Evolutionary conservation across 1,140 invertebrate species (phyloP).

Genomic region (Hyposmocoma kahamanoa): DNA sequence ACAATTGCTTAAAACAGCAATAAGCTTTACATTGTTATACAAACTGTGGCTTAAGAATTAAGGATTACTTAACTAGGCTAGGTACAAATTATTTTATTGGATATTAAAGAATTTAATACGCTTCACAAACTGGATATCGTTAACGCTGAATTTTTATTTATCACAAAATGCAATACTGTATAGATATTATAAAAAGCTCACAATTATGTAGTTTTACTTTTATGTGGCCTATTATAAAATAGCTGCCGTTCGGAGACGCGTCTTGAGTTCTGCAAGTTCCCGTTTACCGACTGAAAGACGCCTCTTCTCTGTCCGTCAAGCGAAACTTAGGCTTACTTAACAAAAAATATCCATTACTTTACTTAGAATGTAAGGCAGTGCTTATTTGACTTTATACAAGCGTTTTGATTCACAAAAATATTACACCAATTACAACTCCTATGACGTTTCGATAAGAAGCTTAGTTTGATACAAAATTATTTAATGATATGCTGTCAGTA

Average conservation of each 20-base stretch:
- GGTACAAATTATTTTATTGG: conserved; percentile 1
- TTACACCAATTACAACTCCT: conserved; percentile 18
- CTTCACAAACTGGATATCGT: conserved; percentile 51
- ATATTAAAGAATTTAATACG: conserved; percentile 19
- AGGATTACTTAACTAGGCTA: conserved; percentile 26
- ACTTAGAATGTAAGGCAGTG: conserved; percentile 66
- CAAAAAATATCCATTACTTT: conserved; percentile 35
- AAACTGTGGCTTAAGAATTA: conserved; percentile 14
- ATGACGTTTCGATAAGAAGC: conserved; percentile 23
- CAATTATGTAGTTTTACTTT: conserved; percentile 39
- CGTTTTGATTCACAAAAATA: conserved; percentile 30
- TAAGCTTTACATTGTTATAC: conserved; percentile 26
- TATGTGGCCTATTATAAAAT: conserved; percentile 31
- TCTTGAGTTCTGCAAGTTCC: conserved; percentile 10
- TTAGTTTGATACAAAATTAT: conserved; percentile 13
- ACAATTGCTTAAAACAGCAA: conserved; percentile 49
- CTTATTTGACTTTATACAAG: conserved; percentile 44
- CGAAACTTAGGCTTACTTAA: conserved; percentile 31
- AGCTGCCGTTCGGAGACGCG: conserved; percentile 39
- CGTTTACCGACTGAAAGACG: conserved; percentile 30
- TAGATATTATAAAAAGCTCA: conserved; percentile 61
- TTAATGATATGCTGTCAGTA: conserved; percentile 58
- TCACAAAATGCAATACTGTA: conserved; percentile 63
- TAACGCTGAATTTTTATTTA: conserved; percentile 39
- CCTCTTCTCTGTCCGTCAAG: conserved; percentile 16